These are phyloP conservation scores for Carassius gibelio DNA, from an alignment of 2,113 vertebrate species.

Conservation along the genomic window DNA sequence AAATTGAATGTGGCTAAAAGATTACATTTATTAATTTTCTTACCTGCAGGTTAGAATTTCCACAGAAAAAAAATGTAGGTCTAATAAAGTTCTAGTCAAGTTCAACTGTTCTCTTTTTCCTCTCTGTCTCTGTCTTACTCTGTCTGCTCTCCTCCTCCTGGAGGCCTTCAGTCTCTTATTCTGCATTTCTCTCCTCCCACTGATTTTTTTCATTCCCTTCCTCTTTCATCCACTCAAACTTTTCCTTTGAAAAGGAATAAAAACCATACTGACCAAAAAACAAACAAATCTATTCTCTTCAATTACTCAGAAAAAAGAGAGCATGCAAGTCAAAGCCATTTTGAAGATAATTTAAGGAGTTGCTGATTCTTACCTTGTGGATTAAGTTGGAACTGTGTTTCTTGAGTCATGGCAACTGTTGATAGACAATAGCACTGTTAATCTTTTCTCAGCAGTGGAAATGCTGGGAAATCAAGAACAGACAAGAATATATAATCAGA, in stretches of 20 bases:
- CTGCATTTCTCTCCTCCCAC: conserved; percentile 45
- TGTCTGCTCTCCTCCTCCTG: conserved; percentile 7
- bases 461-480: not conserved
- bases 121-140: not conserved
- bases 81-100: not conserved
- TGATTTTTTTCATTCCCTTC: conserved; percentile 6
- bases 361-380: conserved; percentile 54
- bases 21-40: conserved; percentile 1
- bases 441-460: not conserved
- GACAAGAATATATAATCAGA: not conserved
- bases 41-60: conserved; percentile 19
- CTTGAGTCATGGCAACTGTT: conserved; percentile 54
- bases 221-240: conserved; percentile 2
- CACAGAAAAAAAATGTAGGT: not conserved
- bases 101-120: not conserved
- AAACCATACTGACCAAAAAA: not conserved
- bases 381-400: conserved; percentile 39
- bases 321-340: not conserved
- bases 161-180: conserved; percentile 19
- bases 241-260: not conserved
- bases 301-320: not conserved
- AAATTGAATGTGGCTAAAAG: not conserved
- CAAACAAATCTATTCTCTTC: not conserved
- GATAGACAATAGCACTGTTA: conserved; percentile 33
- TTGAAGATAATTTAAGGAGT: not conserved